Percentiles rank a stretch among this genome's conserved stretches.
These are phyloP conservation scores for Tanaodytes sp. DNA, from an alignment of 2,888 invertebrate genomes.

Conservation along the genomic window DNA sequence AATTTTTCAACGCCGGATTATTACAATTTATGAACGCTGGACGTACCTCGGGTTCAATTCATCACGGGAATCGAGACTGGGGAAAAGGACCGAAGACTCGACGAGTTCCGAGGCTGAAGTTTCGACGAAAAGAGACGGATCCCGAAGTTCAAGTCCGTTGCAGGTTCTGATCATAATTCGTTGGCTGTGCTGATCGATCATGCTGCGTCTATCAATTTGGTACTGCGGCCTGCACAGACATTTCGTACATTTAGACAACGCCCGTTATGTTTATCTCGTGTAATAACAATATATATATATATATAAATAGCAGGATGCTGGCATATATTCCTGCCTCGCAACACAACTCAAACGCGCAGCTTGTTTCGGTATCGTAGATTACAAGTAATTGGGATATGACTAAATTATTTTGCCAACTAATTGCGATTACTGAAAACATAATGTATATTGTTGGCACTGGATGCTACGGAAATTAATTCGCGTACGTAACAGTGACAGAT, in stretches of 20 bases:
- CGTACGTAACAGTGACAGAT: too few relatives aligned
- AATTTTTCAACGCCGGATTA: too few relatives aligned
- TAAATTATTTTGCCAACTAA: too few relatives aligned
- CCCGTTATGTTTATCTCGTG: conserved; percentile 15
- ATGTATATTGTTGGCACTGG: too few relatives aligned
- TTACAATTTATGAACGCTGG: too few relatives aligned
- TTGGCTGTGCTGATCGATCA: conserved; percentile 70
- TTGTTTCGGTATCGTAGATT: too few relatives aligned
- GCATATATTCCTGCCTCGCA: conserved; percentile 21
- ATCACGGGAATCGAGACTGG: conserved; percentile 76
- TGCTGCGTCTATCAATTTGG: conserved; percentile 72
- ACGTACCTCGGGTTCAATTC: conserved; percentile 76
- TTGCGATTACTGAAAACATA: too few relatives aligned
- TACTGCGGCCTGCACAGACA: conserved; percentile 74
- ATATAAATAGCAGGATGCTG: too few relatives aligned
- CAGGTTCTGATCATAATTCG: conserved; percentile 85
- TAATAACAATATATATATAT: conserved; percentile 4
- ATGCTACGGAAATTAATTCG: too few relatives aligned
- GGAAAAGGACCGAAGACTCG: conserved; percentile 75
- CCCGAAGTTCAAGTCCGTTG: conserved; percentile 83
- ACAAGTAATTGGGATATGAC: too few relatives aligned
- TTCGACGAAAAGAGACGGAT: conserved; percentile 72
- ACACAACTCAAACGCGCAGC: background rate
- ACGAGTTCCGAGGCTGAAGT: conserved; percentile 72
- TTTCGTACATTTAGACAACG: conserved; percentile 22